Percentiles rank a stretch among this genome's conserved stretches.
Conservation (phyloP, 2,888 invertebrate species). For the Drosophila infuscata region DNA sequence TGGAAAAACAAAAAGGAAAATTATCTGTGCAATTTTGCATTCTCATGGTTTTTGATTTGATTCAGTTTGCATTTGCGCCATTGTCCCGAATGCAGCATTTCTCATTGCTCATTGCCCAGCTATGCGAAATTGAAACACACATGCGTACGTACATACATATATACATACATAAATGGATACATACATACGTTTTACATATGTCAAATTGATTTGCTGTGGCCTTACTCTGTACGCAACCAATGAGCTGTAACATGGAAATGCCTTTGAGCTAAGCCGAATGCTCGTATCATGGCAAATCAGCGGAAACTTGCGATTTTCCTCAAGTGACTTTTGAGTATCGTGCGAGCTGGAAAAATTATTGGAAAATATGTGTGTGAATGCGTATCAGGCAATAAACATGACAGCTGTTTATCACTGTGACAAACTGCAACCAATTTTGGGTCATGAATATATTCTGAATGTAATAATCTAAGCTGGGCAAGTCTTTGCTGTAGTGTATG, state of each 20-base stretch:
- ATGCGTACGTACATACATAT: not conserved
- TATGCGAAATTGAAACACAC: conserved; percentile 48
- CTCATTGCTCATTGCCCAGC: conserved; percentile 40
- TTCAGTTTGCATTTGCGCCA: conserved; percentile 23
- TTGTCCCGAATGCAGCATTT: conserved; percentile 22
- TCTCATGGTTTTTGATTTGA: conserved; percentile 25
- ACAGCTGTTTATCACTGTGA: conserved; percentile 51
- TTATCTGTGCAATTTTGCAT: conserved; percentile 25
- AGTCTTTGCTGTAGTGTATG: not conserved
- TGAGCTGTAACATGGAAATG: conserved; percentile 73
- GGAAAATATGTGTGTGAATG: conserved; percentile 16
- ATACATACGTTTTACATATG: conserved; percentile 39
- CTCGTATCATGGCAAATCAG: conserved; percentile 53
- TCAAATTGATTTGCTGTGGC: conserved; percentile 72
- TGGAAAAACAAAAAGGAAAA: conserved; percentile 12
- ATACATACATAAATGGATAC: not conserved
- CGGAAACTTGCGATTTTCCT: conserved; percentile 57
- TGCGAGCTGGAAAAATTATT: conserved; percentile 12
- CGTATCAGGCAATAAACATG: conserved; percentile 11
- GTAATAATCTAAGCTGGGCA: not conserved
- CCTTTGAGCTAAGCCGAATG: conserved; percentile 66
- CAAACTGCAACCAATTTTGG: conserved; percentile 41
- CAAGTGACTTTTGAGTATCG: conserved; percentile 28
- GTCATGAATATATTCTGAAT: conserved; percentile 37
- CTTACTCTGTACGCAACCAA: conserved; percentile 51